Base-by-base conservation (phyloP, 2,113 vertebrate species). In the Sorex araneus region DNA sequence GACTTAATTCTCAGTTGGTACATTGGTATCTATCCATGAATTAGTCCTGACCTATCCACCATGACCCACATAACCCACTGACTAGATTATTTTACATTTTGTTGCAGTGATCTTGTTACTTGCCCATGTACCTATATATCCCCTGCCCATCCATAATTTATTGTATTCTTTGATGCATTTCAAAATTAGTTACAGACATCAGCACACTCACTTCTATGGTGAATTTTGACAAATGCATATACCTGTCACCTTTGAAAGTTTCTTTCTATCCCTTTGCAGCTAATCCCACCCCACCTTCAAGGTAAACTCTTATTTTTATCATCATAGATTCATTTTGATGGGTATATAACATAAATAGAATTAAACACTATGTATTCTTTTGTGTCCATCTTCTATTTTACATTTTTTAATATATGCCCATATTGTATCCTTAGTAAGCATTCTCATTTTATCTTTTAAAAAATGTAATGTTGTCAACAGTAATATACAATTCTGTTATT, bases 161-260 rank as follows among this genome's bases (percentile, higher is more conserved):
- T 71, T 34, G 87, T 89, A 90, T 78, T 84, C 94, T 93, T 47
- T 74, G 27, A 81, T 43, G 16, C 30, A 87, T 74, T 86, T 95
- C 60, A 76, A 54, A 88, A 40, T 75, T 79, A 92, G 23, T 75
- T 85, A 11, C 30, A 95, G 78, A 34, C 6, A 43, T 91, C 25
- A 80, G 57, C 78, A 74, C 1, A 40, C 25, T 94, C 16, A 86
- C 4, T 47, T 6, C 3, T 30, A 3, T 11, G 1, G 21, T 91
- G 45, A 90, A 77, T 87, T 87, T 76, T 78, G 71, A 87, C 21
- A 63, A 30, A 64, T 57, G 32, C 0, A 8, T 18, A 21, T 30
- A 57, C n/a, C 34, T 2, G n/a, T 77, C 28, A 36, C 1, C 25
- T 2, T 27, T 45, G 77, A 73, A 78, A 78, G 4, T 89, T 71